Conservation (phyloP, 1,140 invertebrate species). For the Xylocopa sonorina region DNA sequence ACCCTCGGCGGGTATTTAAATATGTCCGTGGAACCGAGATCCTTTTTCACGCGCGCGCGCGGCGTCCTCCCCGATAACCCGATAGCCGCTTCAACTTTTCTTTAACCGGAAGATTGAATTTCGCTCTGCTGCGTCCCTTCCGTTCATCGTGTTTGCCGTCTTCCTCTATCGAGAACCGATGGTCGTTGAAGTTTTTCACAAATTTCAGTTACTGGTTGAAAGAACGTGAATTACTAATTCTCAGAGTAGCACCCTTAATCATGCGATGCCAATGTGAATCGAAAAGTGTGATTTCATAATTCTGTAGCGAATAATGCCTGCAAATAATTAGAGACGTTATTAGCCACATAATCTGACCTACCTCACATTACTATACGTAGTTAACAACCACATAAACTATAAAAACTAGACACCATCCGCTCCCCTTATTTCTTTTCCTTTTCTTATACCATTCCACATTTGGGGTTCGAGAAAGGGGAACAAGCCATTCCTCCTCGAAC, state of each 20-base stretch:
- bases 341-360: too few species aligned
- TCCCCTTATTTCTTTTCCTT: background rate
- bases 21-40: conserved; percentile 61
- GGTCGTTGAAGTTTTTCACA: conserved; percentile 44
- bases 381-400: too few species aligned
- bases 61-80: conserved; percentile 64
- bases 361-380: too few species aligned
- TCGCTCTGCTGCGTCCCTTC: conserved; percentile 2
- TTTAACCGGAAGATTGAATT: conserved; percentile 67
- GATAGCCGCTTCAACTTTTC: conserved; percentile 66
- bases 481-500: background rate
- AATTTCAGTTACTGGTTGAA: too few species aligned
- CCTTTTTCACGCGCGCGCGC: conserved; percentile 55
- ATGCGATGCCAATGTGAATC: too few species aligned
- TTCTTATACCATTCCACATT: background rate
- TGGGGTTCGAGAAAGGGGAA: background rate
- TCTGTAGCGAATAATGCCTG: too few species aligned
- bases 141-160: background rate
- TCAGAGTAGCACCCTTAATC: too few species aligned
- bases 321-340: too few species aligned
- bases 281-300: too few species aligned
- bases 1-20: conserved; percentile 60
- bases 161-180: background rate
- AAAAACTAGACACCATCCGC: too few species aligned
- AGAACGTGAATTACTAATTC: too few species aligned